Evolutionary conservation across 2,113 vertebrate genomes (phyloP).

Genomic region (Podiceps cristatus): DNA sequence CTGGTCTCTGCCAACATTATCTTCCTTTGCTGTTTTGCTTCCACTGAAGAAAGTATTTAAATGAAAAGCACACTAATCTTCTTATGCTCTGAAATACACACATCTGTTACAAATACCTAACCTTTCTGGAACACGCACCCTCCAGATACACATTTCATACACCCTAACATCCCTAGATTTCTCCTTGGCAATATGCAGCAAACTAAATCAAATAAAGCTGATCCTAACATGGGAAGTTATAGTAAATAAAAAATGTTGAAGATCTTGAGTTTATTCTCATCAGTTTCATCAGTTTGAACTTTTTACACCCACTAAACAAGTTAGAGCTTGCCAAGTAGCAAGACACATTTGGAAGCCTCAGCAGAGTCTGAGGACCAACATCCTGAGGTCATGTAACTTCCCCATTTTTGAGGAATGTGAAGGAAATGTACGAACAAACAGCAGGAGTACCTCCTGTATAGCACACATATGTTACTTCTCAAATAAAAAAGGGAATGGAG

Average conservation of each 20-base stretch:
- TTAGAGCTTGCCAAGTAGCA: constrained; percentile 16
- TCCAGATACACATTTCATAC: background rate
- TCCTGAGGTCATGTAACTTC: constrained; percentile 12
- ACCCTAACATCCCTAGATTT: background rate
- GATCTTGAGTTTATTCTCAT: background rate
- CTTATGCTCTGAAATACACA: background rate
- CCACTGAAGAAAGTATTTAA: background rate
- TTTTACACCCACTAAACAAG: constrained; percentile 58
- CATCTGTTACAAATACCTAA: background rate
- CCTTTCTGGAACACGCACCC: background rate
- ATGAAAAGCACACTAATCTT: background rate
- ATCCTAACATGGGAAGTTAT: background rate
- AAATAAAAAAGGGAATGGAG: background rate
- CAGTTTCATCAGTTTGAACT: constrained; percentile 6
- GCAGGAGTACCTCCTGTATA: background rate
- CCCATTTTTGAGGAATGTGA: constrained; percentile 15
- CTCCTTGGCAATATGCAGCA: background rate
- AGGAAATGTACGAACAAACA: background rate
- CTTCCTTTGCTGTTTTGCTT: background rate
- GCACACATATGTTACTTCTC: background rate
- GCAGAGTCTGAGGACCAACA: background rate
- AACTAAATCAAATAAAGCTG: background rate
- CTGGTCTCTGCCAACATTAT: background rate
- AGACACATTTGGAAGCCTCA: background rate
- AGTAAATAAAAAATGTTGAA: background rate